Evolutionary conservation across 2,113 vertebrate genomes (phyloP).

Genomic region (Dendropsophus ebraccatus): DNA sequence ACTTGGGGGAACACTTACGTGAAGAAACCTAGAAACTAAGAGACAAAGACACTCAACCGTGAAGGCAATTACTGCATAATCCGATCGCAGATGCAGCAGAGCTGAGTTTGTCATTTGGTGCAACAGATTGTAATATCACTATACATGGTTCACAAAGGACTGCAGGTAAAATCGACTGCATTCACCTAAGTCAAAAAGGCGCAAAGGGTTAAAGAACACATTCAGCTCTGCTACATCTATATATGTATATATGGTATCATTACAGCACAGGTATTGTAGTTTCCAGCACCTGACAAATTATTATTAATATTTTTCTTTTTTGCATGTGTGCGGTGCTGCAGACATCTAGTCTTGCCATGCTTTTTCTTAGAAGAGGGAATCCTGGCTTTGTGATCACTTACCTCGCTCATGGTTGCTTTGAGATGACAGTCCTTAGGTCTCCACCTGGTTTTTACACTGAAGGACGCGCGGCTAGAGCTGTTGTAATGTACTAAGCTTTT

Average conservation of each 20-base stretch:
- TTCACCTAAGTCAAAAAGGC: not conserved
- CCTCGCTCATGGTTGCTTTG: constrained; percentile 75
- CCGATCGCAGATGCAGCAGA: not conserved
- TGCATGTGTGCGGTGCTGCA: not conserved
- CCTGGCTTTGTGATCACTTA: constrained; percentile 60
- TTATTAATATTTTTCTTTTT: too few relatives aligned
- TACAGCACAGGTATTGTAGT: not conserved
- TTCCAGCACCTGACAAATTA: not conserved
- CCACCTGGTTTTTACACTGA: constrained; percentile 52
- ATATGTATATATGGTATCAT: not conserved
- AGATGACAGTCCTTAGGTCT: constrained; percentile 58
- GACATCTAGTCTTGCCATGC: not conserved
- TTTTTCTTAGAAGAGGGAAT: not conserved
- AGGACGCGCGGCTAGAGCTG: constrained; percentile 49
- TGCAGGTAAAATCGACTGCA: not conserved
- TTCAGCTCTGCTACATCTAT: not conserved
- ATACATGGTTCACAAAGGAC: too few relatives aligned
- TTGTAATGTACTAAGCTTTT: constrained; percentile 57
- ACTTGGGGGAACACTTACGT: too few relatives aligned
- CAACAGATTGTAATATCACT: not conserved
- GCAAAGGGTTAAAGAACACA: not conserved
- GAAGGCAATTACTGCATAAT: too few relatives aligned
- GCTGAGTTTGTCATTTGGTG: not conserved
- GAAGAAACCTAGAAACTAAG: too few relatives aligned
- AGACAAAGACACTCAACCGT: too few relatives aligned